A percentile compares a stretch with the other conserved stretches of the same genome.
phyloP scores from a whole-genome alignment of 2,888 invertebrate species.

The Stegophylla sp. region DNA sequence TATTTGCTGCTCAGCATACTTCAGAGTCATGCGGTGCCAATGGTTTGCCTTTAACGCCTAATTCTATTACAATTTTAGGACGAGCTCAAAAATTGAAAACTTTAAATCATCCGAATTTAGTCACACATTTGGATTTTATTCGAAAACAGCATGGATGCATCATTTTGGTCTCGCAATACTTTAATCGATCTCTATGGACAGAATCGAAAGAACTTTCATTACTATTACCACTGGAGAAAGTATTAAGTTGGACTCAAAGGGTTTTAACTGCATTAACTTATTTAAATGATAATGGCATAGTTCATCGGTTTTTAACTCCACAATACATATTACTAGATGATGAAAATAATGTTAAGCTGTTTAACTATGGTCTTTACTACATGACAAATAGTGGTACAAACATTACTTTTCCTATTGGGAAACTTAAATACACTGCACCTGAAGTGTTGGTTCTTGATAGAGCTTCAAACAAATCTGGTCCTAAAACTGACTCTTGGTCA shows the following conservation, averaged over 20 bases:
- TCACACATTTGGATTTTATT: constrained; percentile 88
- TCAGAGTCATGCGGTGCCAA: constrained; percentile 93
- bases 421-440: constrained; percentile 78
- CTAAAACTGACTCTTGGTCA: constrained; percentile 91
- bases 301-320: constrained; percentile 80
- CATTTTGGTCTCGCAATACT: constrained; percentile 82
- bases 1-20: constrained; percentile 88
- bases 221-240: constrained; percentile 67
- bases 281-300: constrained; percentile 76
- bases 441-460: constrained; percentile 74
- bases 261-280: constrained; percentile 76
- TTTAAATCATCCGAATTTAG: constrained; percentile 80
- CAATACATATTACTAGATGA: constrained; percentile 82
- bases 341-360: constrained; percentile 79
- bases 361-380: constrained; percentile 91
- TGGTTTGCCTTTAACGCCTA: constrained; percentile 93
- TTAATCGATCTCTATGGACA: constrained; percentile 72
- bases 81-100: constrained; percentile 83
- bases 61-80: constrained; percentile 92
- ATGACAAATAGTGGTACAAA: constrained; percentile 87
- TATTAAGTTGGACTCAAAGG: constrained; percentile 76
- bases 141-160: constrained; percentile 94
- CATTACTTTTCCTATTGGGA: constrained; percentile 88
- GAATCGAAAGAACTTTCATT: constrained; percentile 64
- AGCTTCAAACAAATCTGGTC: constrained; percentile 67